Evolutionary conservation across 2,113 vertebrate species (phyloP).

Genomic region (Protobothrops mucrosquamatus): DNA sequence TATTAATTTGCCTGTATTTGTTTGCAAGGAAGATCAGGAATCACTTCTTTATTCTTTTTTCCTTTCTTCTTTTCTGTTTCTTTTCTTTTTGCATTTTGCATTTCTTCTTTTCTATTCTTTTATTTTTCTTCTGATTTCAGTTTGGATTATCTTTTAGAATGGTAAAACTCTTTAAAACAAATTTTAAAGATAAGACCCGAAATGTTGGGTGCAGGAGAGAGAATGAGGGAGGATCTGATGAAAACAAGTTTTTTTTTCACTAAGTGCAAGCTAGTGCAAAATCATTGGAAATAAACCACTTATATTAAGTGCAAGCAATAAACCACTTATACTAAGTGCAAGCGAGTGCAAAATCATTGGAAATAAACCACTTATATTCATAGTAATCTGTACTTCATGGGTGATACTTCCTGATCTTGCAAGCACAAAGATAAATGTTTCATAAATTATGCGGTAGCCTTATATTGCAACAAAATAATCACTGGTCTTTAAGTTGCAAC

Average conservation of each 20-base stretch:
- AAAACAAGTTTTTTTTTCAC: neutral
- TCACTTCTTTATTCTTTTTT: neutral
- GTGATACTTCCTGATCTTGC: neutral
- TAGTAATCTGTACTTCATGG: neutral
- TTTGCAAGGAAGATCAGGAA: neutral
- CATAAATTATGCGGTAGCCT: neutral
- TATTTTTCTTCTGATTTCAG: neutral
- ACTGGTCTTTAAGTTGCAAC: slow-evolving; percentile 7
- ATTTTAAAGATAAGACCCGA: neutral
- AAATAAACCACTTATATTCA: neutral
- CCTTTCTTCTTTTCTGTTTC: neutral
- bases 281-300: neutral
- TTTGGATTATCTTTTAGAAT: neutral
- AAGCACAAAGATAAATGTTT: neutral
- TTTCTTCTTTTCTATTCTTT: neutral
- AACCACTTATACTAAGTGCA: neutral
- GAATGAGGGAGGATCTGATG: neutral
- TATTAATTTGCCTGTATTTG: neutral
- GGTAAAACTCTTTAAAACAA: neutral
- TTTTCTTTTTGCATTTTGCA: neutral
- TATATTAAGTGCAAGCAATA: too few relatives aligned
- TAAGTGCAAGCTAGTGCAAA: neutral
- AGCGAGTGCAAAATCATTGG: neutral
- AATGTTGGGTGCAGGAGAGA: neutral
- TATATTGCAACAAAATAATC: neutral